phyloP scores from a whole-genome alignment of 2,113 vertebrate species.

The Agapornis roseicollis region DNA sequence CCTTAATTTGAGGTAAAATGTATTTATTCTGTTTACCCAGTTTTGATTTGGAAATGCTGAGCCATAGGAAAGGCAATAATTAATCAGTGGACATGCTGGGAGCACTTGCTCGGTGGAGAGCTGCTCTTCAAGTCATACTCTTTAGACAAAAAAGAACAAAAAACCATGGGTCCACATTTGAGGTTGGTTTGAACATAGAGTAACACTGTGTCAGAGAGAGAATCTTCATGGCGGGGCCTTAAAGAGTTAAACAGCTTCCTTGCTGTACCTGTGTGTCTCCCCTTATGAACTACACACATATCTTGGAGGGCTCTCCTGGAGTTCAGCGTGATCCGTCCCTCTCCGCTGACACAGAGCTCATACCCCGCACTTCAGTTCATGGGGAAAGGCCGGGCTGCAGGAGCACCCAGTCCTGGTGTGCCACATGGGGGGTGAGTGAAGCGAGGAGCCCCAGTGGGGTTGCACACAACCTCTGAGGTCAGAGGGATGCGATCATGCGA shows the following conservation, averaged over 20 bases:
- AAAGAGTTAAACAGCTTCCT: accelerated
- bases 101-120: background rate
- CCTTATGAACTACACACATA: background rate
- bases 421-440: background rate
- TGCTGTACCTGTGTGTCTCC: accelerated
- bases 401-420: background rate
- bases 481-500: accelerated
- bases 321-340: accelerated
- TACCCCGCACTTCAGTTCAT: background rate
- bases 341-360: accelerated
- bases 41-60: background rate
- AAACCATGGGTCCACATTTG: background rate
- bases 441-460: accelerated
- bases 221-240: background rate
- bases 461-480: accelerated
- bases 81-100: background rate
- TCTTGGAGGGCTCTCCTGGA: background rate
- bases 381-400: background rate
- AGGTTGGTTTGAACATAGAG: background rate
- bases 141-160: background rate
- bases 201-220: no score
- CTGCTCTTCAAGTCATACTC: background rate
- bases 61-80: background rate
- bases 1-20: background rate
- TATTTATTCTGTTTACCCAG: background rate